These are phyloP conservation scores for Drosophila nigromelanica DNA, from an alignment of 1,140 invertebrate species.

Conservation along the genomic window DNA sequence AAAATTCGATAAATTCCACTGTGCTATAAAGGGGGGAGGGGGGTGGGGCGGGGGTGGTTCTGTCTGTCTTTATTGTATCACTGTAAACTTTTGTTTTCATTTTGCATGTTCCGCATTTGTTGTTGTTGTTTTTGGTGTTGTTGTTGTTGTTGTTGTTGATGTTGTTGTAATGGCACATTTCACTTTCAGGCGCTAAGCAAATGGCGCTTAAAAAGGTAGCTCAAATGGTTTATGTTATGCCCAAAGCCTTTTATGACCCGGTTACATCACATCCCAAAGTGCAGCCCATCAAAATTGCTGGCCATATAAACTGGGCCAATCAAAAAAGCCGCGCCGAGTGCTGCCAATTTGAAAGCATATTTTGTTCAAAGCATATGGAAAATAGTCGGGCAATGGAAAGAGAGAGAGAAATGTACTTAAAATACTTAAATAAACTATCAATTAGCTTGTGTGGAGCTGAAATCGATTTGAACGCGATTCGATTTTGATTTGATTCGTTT, in stretches of 20 bases:
- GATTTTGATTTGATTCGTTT: constrained; percentile 49
- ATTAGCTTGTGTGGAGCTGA: constrained; percentile 12
- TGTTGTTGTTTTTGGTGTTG: constrained; percentile 18
- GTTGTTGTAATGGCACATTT: constrained; percentile 49
- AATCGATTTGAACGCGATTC: constrained; percentile 29
- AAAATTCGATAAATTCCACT: too few species aligned
- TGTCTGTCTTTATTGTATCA: background rate
- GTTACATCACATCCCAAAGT: constrained; percentile 48
- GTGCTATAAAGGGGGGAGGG: too few species aligned
- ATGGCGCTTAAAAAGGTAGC: constrained; percentile 23
- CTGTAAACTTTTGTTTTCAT: constrained; percentile 69
- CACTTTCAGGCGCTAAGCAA: constrained; percentile 57
- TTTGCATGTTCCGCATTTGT: constrained; percentile 56
- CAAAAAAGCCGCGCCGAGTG: background rate
- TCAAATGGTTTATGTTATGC: constrained; percentile 10
- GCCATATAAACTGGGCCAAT: constrained; percentile 33
- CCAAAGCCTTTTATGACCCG: constrained; percentile 27
- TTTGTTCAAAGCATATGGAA: background rate
- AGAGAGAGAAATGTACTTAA: constrained; percentile 6
- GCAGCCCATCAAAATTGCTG: constrained; percentile 19
- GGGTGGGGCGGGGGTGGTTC: background rate
- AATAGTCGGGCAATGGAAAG: background rate
- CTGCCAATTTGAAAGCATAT: constrained; percentile 39
- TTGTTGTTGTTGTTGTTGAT: too few species aligned
- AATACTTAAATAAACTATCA: constrained; percentile 39